Evolutionary conservation across 2,888 invertebrate genomes (phyloP), one percentile per base, ranked within the genome.

Genomic region (Aspidiotus rigidus): DNA sequence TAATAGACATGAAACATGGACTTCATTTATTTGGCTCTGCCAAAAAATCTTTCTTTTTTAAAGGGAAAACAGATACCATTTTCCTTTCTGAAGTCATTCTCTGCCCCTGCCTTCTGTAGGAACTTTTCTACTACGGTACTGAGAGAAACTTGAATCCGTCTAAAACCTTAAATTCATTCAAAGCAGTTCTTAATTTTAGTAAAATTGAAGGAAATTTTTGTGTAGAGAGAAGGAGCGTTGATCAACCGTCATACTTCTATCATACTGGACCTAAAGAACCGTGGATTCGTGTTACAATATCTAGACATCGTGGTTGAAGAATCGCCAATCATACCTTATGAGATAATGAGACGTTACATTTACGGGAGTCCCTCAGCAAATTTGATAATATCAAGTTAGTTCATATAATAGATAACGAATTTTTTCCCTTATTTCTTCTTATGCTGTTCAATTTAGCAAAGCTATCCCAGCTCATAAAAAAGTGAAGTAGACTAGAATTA

Each of bases 181-280:
- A 5, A 3, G 28, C 1, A 28, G 28, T 28, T 5, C 5, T 28
- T 28, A 28, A 28, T 28, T 28, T 28, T 28, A 1, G 28, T 28
- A 28, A 28, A 28, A 28, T 3, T 28, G 5, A 28, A 28, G 28
- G 28, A 28, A 3, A 28, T 44, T 62, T 70, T 9, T 67, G 64
- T 72, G 10, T 69, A 79, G 78, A 77, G 79, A 56, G 82, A 83
- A 75, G 83, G 83, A 13, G 81, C 80, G 7, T 75, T 77, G 64
- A 80, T 83, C 71, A 78, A 79, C 73, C 79, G 79, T 70, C 83
- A 83, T 74, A 82, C 82, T 1, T 81, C 83, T 0, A 76, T 80
- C 70, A 76, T 83, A 69, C 75, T 83, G 41, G 83, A 83, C 74
- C 75, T 83, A 74, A 80, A 82, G 73, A 80, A 78, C 72, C 75